These are phyloP conservation scores for Dryobotodes eremita DNA, from an alignment of 2,888 invertebrate species.

Conservation along the genomic window DNA sequence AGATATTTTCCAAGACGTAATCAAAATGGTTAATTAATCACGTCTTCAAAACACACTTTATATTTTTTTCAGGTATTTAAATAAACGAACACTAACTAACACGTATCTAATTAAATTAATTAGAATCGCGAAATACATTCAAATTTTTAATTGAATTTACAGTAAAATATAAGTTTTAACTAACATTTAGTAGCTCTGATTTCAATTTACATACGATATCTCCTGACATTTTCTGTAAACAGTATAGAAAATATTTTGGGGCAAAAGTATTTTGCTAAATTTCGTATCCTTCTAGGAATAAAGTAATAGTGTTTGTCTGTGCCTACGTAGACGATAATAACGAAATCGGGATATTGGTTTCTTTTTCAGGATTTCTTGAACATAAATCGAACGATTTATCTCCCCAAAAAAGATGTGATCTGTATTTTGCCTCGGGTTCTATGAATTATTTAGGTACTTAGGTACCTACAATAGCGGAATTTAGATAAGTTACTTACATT, in stretches of 20 bases:
- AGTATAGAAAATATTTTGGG: constrained; percentile 2
- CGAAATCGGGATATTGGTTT: constrained; percentile 23
- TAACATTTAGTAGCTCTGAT: background rate
- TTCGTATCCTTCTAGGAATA: constrained; percentile 9
- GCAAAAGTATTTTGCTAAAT: constrained; percentile 17
- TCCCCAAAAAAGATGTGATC: constrained; percentile 23
- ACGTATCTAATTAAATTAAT: background rate
- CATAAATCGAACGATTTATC: constrained; percentile 34
- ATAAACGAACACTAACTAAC: too few relatives aligned
- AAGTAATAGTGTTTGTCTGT: constrained; percentile 22
- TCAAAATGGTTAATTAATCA: constrained; percentile 21
- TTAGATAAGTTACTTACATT: background rate
- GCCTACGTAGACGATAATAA: constrained; percentile 21
- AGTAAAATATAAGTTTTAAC: background rate
- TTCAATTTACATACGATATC: background rate
- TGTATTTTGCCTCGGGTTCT: constrained; percentile 16
- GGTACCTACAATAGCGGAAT: background rate
- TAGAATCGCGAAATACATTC: background rate
- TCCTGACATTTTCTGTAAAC: background rate
- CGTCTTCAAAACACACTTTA: background rate
- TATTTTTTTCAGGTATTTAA: constrained; percentile 10
- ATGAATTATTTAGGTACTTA: constrained; percentile 26
- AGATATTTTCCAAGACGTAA: constrained; percentile 3
- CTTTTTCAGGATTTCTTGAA: constrained; percentile 34
- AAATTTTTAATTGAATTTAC: background rate